Evolutionary conservation across 2,113 vertebrate species (phyloP).

Genomic region (Antechinus flavipes): DNA sequence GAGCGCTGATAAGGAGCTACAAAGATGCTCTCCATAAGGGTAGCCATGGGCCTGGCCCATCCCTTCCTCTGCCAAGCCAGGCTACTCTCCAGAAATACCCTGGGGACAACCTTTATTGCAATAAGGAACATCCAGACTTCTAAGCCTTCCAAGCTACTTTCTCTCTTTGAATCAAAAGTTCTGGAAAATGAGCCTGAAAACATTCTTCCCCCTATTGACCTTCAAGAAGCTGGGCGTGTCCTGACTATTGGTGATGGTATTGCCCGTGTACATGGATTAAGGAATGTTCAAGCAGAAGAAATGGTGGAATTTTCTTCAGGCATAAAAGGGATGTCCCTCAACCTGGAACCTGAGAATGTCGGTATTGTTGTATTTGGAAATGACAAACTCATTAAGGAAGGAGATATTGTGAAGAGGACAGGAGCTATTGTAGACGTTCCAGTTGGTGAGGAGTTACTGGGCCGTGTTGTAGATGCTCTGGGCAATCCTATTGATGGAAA

Average conservation of each 20-base stretch:
- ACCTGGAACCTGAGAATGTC: constrained; percentile 93
- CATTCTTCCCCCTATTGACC: constrained; percentile 79
- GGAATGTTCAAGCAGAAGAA: constrained; percentile 94
- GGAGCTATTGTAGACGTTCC: constrained; percentile 92
- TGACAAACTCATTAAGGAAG: constrained; percentile 95
- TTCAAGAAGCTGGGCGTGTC: constrained; percentile 91
- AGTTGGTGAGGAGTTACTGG: constrained; percentile 88
- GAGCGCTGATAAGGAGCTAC: background rate
- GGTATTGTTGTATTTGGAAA: constrained; percentile 93
- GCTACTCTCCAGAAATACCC: constrained; percentile 81
- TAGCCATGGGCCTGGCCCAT: background rate
- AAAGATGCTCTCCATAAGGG: background rate
- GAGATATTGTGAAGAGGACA: constrained; percentile 91
- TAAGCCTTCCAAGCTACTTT: background rate
- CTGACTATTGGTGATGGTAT: constrained; percentile 93
- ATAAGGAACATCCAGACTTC: constrained; percentile 86
- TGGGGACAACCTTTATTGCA: constrained; percentile 85
- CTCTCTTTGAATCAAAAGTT: constrained; percentile 90
- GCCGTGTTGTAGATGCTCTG: constrained; percentile 90
- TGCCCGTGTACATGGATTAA: constrained; percentile 90
- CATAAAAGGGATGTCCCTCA: constrained; percentile 92
- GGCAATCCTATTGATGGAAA: constrained; percentile 93
- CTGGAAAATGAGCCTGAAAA: constrained; percentile 87
- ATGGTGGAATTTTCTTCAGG: constrained; percentile 93
- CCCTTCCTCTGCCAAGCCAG: background rate